These are phyloP conservation scores for Agrochola circellaris DNA, from an alignment of 2,888 invertebrate genomes.

Conservation along the genomic window DNA sequence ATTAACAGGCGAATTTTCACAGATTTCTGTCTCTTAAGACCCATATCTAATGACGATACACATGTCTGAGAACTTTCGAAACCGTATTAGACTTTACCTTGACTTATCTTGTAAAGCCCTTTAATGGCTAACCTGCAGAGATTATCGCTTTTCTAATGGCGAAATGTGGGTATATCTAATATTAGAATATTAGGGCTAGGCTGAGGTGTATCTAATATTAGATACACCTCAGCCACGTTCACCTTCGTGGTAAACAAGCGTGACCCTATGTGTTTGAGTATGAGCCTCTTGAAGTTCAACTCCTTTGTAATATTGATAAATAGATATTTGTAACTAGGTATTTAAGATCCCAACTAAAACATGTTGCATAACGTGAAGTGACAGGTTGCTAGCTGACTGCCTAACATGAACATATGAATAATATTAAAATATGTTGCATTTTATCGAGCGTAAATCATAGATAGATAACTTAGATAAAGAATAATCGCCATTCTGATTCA, in stretches of 20 bases:
- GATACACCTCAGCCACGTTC: too few relatives aligned
- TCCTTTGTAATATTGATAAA: slow-evolving; percentile 1
- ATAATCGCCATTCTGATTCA: not conserved
- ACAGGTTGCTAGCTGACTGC: slow-evolving; percentile 5
- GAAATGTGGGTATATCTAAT: not conserved
- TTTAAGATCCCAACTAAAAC: slow-evolving; percentile 8
- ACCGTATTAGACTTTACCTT: not conserved
- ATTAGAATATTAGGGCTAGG: too few relatives aligned
- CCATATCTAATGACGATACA: not conserved
- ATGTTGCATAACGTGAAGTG: slow-evolving; percentile 25
- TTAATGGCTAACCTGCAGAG: not conserved
- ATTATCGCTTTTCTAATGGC: not conserved
- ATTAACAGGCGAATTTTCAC: not conserved
- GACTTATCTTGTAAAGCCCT: not conserved
- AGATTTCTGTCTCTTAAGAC: not conserved
- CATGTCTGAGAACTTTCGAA: not conserved
- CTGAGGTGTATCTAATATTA: not conserved
- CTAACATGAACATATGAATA: not conserved
- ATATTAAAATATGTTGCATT: not conserved
- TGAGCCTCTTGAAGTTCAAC: not conserved
- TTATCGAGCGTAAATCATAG: not conserved
- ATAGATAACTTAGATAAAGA: not conserved
- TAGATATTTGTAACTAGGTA: not conserved
- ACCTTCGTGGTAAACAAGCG: not conserved
- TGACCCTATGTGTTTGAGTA: not conserved